Conservation (phyloP, 2,113 vertebrate species). For the Diadophis punctatus region DNA sequence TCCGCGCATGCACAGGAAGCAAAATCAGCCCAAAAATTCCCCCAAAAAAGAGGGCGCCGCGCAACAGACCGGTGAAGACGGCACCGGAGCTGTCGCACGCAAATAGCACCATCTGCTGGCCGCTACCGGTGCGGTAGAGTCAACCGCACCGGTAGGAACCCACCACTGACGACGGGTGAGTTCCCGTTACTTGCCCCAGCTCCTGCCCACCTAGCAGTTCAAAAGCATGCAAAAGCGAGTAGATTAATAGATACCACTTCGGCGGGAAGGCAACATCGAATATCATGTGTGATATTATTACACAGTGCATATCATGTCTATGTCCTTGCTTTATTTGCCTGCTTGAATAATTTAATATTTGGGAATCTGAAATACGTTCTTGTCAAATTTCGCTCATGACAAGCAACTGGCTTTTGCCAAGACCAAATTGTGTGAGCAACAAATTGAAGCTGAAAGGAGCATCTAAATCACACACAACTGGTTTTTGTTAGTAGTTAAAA, state of each 20-base stretch:
- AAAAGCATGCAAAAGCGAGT: neutral
- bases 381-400: neutral
- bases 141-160: too few species aligned
- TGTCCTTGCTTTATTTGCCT: conserved; percentile 15
- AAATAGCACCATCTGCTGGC: too few species aligned
- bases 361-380: neutral
- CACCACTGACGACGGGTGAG: neutral
- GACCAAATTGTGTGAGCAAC: neutral
- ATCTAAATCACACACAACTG: accelerated
- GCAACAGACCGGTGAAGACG: too few species aligned
- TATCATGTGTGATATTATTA: neutral
- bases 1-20: too few species aligned
- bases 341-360: neutral
- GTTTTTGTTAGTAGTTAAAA: neutral
- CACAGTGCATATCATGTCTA: neutral
- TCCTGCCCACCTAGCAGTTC: neutral
- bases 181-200: neutral
- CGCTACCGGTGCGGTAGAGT: too few species aligned
- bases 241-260: neutral
- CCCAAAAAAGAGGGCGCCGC: too few species aligned
- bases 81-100: too few species aligned
- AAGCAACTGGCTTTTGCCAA: neutral
- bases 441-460: neutral
- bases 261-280: neutral
- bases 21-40: too few species aligned